A percentile compares a stretch with the other conserved stretches of the same genome.
phyloP scores from a whole-genome alignment of 1,140 invertebrate species.

The Drosophila rufa region DNA sequence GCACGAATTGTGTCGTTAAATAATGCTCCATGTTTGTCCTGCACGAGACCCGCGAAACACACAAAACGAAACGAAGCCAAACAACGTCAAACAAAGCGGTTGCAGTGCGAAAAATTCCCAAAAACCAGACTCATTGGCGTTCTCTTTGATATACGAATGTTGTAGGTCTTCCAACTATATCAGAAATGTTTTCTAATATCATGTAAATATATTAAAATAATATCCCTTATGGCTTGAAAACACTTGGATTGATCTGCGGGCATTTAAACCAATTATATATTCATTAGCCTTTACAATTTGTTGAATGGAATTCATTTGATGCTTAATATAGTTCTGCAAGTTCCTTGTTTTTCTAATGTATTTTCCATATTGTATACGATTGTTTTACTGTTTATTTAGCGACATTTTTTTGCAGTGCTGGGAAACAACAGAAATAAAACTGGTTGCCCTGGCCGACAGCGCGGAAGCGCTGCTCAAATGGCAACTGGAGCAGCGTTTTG shows the following conservation, averaged over 20 bases:
- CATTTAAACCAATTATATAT: too few relatives aligned
- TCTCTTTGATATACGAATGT: too few relatives aligned
- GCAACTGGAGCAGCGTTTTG: slow-evolving; percentile 78
- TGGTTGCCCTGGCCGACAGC: slow-evolving; percentile 51
- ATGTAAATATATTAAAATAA: neutral
- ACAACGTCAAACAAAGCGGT: slow-evolving; percentile 32
- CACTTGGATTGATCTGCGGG: neutral
- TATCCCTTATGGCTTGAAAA: neutral
- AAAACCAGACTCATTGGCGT: neutral
- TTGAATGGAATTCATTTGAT: neutral
- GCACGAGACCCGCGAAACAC: slow-evolving; percentile 58
- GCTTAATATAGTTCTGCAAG: neutral
- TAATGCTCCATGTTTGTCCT: slow-evolving; percentile 78
- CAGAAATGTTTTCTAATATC: neutral
- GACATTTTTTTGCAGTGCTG: slow-evolving; percentile 27
- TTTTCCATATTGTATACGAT: neutral
- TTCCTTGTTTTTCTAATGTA: too few relatives aligned
- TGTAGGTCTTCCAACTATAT: too few relatives aligned
- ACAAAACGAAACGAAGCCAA: slow-evolving; percentile 29
- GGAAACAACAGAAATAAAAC: slow-evolving; percentile 45
- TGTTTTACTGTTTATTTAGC: neutral
- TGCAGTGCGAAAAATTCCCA: slow-evolving; percentile 5
- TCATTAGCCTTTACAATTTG: too few relatives aligned
- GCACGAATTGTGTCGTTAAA: slow-evolving; percentile 82
- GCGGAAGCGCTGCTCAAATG: slow-evolving; percentile 76